A percentile compares a stretch with the other conserved stretches of the same genome.
These are phyloP conservation scores for Lasius fuliginosus DNA, from an alignment of 2,888 invertebrate species.

Conservation along the genomic window DNA sequence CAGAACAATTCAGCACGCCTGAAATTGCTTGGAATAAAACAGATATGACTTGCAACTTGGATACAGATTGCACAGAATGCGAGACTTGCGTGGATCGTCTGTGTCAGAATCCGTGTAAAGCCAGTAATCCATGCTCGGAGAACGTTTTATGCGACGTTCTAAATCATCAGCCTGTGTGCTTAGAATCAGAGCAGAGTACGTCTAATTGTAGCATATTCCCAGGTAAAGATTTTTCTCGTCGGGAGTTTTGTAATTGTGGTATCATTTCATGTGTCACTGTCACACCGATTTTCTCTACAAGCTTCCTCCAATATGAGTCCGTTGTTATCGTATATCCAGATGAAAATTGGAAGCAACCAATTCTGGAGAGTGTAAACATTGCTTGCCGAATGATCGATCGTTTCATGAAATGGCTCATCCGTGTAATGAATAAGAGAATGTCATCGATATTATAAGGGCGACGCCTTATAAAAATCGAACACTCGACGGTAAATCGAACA, in stretches of 20 bases:
- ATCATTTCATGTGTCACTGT: slow-evolving; percentile 68
- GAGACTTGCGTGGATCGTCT: slow-evolving; percentile 87
- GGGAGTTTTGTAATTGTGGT: slow-evolving; percentile 74
- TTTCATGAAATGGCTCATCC: slow-evolving; percentile 47
- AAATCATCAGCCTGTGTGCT: slow-evolving; percentile 92
- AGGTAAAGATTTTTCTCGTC: slow-evolving; percentile 87
- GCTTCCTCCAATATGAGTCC: slow-evolving; percentile 63
- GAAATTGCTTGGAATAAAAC: slow-evolving; percentile 30
- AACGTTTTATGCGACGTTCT: slow-evolving; percentile 91
- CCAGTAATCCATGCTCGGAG: slow-evolving; percentile 89
- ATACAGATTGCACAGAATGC: slow-evolving; percentile 85
- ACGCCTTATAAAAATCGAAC: not conserved
- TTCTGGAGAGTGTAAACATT: slow-evolving; percentile 74
- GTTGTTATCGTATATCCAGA: slow-evolving; percentile 70
- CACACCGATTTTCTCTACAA: slow-evolving; percentile 57
- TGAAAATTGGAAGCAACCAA: slow-evolving; percentile 76
- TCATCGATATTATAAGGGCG: slow-evolving; percentile 37
- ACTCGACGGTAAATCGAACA: slow-evolving; percentile 28
- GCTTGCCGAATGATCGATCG: slow-evolving; percentile 44
- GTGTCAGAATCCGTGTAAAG: slow-evolving; percentile 88
- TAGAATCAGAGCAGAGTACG: slow-evolving; percentile 87
- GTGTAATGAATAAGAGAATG: slow-evolving; percentile 9
- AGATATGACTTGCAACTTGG: slow-evolving; percentile 75
- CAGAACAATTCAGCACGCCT: slow-evolving; percentile 33
- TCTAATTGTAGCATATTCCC: slow-evolving; percentile 88